Conservation (phyloP, 1,140 invertebrate genomes). For the Vanessa atalanta region DNA sequence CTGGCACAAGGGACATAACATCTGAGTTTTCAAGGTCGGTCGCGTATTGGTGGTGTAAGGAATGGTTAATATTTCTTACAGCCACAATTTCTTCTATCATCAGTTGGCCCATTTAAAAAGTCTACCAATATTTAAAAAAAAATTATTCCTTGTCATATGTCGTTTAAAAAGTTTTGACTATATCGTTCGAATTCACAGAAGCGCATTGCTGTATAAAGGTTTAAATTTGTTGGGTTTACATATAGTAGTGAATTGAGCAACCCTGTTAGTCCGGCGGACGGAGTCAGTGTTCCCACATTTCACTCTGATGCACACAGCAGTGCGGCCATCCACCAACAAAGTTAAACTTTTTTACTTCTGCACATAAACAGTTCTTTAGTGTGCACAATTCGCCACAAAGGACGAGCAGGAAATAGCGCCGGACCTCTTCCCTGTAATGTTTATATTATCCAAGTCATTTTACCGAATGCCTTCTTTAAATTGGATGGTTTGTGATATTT, state of each 20-base stretch:
- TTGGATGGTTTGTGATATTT: background rate
- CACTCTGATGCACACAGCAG: constrained; percentile 46
- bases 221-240: background rate
- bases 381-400: constrained; percentile 1
- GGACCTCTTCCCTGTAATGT: constrained; percentile 3
- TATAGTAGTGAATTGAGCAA: background rate
- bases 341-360: constrained; percentile 49
- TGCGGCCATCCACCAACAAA: constrained; percentile 44
- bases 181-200: too few relatives aligned
- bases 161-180: too few relatives aligned
- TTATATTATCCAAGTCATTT: constrained; percentile 16
- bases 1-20: too few relatives aligned
- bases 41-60: too few relatives aligned
- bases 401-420: background rate
- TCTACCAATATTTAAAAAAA: too few relatives aligned
- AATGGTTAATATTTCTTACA: too few relatives aligned
- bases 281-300: constrained; percentile 46
- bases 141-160: too few relatives aligned
- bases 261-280: constrained; percentile 20
- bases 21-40: too few relatives aligned
- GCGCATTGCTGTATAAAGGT: background rate
- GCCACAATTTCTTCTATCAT: too few relatives aligned
- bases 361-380: constrained; percentile 32
- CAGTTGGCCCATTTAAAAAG: too few relatives aligned
- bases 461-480: background rate